These are phyloP conservation scores for Blomia tropicalis DNA, from an alignment of 2,888 invertebrate species.

Conservation along the genomic window DNA sequence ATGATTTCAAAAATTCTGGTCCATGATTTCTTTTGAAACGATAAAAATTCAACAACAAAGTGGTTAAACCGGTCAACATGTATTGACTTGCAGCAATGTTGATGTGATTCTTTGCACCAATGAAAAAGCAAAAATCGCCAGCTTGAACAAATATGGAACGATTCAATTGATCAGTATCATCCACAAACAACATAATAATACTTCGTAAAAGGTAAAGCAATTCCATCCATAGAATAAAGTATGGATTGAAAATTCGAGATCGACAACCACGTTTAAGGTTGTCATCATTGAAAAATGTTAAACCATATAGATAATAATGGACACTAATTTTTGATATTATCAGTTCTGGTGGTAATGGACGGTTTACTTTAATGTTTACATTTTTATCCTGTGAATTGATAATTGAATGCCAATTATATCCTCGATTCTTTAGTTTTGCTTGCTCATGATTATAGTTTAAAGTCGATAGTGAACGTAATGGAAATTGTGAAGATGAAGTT, in stretches of 20 bases:
- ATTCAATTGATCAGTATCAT: not conserved
- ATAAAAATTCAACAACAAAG: not conserved
- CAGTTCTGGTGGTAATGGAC: not conserved
- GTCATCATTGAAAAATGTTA: not conserved
- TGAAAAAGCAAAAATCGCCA: slow-evolving; percentile 17
- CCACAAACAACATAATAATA: not conserved
- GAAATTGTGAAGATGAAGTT: no score
- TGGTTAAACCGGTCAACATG: not conserved
- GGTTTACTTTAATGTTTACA: no score
- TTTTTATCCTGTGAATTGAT: no score
- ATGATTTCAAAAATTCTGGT: slow-evolving; percentile 4
- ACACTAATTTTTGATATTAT: not conserved
- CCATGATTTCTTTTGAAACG: not conserved
- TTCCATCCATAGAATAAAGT: not conserved
- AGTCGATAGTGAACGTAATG: no score
- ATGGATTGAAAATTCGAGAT: not conserved
- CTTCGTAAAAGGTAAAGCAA: slow-evolving; percentile 2
- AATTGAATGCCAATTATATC: no score
- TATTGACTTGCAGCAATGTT: slow-evolving; percentile 1
- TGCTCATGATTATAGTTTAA: no score
- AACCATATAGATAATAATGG: not conserved
- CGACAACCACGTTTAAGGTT: not conserved
- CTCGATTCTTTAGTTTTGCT: no score
- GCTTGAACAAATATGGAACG: not conserved
- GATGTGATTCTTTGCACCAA: slow-evolving; percentile 12